Evolutionary conservation across 53 echinoderm and acorn worm species (phyloP).

Genomic region (Holothuria leucospilota): DNA sequence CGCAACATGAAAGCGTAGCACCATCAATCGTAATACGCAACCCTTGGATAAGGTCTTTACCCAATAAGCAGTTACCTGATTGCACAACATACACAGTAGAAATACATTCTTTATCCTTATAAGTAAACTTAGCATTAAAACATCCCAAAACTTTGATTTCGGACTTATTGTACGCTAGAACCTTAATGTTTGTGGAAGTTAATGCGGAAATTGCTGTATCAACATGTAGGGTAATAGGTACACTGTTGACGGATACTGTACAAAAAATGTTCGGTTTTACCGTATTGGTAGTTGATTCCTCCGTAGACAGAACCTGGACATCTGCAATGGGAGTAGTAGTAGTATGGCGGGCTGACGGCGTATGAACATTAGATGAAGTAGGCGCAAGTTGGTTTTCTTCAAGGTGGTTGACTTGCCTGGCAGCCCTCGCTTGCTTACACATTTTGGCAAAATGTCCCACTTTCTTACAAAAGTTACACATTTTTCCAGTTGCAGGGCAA

Average conservation of each 20-base stretch:
- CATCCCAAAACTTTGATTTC: constrained; percentile 8
- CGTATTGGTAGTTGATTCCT: too few species aligned
- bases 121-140: constrained; percentile 1
- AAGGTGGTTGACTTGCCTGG: too few species aligned
- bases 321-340: too few species aligned
- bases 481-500: neutral
- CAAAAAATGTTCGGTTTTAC: too few species aligned
- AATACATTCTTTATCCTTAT: neutral
- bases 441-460: neutral
- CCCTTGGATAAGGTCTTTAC: constrained; percentile 26
- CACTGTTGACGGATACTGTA: neutral
- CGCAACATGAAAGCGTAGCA: neutral
- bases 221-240: neutral
- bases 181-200: neutral
- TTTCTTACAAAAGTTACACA: neutral
- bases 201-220: neutral
- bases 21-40: constrained; percentile 10
- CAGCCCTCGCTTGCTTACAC: neutral
- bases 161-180: neutral
- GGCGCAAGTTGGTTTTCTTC: neutral
- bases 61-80: constrained; percentile 8
- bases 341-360: too few species aligned
- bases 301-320: too few species aligned
- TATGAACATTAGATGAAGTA: neutral
- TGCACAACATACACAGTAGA: constrained; percentile 2